Evolutionary conservation across 2,797 vertebrate genomes (phyloP).

Genomic region (Echiichthys vipera): DNA sequence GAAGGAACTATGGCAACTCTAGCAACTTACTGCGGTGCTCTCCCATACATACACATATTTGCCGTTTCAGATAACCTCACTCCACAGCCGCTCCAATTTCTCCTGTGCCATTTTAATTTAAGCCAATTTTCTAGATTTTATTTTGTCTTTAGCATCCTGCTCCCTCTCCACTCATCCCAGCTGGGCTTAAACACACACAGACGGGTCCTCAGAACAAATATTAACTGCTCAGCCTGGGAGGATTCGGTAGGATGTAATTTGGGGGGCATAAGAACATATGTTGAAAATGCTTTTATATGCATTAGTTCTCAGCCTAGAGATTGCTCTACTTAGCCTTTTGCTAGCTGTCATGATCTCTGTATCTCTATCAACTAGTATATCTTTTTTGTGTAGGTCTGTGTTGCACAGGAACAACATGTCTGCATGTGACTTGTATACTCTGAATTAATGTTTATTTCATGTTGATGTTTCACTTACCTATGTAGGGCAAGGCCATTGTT

Average conservation of each 20-base stretch:
- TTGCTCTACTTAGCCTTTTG: slow-evolving; percentile 26
- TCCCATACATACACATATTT: slow-evolving; percentile 36
- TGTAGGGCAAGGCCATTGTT: slow-evolving; percentile 6
- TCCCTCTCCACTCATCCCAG: slow-evolving; percentile 71
- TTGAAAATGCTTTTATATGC: slow-evolving; percentile 80
- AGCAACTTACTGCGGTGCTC: slow-evolving; percentile 37
- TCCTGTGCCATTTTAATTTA: slow-evolving; percentile 72
- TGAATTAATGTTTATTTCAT: not conserved
- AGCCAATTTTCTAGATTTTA: slow-evolving; percentile 78
- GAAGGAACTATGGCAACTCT: slow-evolving; percentile 37
- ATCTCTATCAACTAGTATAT: slow-evolving; percentile 39
- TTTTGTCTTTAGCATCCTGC: slow-evolving; percentile 60
- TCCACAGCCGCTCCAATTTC: slow-evolving; percentile 61
- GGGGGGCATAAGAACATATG: slow-evolving; percentile 69
- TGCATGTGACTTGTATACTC: not conserved
- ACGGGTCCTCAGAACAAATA: slow-evolving; percentile 80
- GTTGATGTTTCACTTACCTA: slow-evolving; percentile 74
- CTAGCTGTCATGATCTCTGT: slow-evolving; percentile 24
- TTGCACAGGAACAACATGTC: not conserved
- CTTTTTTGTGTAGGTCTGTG: not conserved
- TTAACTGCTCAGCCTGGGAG: slow-evolving; percentile 73
- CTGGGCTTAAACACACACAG: slow-evolving; percentile 84
- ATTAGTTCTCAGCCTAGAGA: slow-evolving; percentile 62
- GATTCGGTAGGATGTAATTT: slow-evolving; percentile 69
- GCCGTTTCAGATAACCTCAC: slow-evolving; percentile 67